Percentiles rank a stretch among this genome's conserved stretches.
Conservation (phyloP, 2,888 invertebrate species). For the Hypomecis atomaria region DNA sequence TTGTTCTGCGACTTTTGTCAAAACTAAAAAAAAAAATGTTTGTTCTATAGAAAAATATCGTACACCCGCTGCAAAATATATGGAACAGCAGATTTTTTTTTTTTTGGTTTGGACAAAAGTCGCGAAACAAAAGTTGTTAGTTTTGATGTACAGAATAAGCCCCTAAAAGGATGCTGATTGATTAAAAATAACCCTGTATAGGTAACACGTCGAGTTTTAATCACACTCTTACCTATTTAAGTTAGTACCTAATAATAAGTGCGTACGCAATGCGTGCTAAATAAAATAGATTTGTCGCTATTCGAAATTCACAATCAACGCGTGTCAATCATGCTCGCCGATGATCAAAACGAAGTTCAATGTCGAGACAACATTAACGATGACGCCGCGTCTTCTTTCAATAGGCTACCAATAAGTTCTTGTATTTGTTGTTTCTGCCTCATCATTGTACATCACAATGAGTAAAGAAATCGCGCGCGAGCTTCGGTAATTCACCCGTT, state of each 20-base stretch:
- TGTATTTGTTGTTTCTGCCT: conserved; percentile 49
- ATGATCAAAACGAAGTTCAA: conserved; percentile 62
- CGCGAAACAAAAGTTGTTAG: too few relatives aligned
- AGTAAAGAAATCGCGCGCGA: conserved; percentile 26
- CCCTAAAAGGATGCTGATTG: too few relatives aligned
- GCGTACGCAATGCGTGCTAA: conserved; percentile 12
- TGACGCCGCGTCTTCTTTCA: conserved; percentile 56
- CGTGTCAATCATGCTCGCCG: conserved; percentile 47
- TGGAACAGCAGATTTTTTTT: too few relatives aligned
- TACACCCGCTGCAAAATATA: too few relatives aligned
- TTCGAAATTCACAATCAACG: conserved; percentile 31
- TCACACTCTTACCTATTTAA: background rate
- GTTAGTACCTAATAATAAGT: background rate
- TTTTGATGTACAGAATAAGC: too few relatives aligned
- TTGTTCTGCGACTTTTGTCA: too few relatives aligned
- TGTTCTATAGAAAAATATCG: too few relatives aligned
- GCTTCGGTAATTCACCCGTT: conserved; percentile 22
- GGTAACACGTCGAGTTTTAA: conserved; percentile 7
- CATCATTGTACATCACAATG: conserved; percentile 54
- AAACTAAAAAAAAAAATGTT: too few relatives aligned
- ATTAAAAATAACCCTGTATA: too few relatives aligned
- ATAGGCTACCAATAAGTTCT: conserved; percentile 46
- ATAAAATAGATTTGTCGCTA: conserved; percentile 20
- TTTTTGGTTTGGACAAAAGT: too few relatives aligned
- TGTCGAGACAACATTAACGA: conserved; percentile 61